phyloP scores from a whole-genome alignment of 2,888 invertebrate species.

The Mellilla xanthometata region DNA sequence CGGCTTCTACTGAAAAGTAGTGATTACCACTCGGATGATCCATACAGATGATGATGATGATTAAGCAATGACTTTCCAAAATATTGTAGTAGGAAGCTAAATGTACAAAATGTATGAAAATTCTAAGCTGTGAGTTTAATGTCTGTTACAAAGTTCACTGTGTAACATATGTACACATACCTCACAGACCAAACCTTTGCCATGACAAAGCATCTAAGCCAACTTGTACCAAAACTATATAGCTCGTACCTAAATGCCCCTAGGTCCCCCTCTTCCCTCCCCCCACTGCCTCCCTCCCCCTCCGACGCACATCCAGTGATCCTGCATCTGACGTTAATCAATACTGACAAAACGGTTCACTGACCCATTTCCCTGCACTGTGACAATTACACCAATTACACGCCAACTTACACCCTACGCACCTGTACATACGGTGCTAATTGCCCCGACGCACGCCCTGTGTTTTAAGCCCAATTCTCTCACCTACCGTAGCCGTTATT shows the following conservation, averaged over 20 bases:
- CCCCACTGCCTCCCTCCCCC: constrained; percentile 9
- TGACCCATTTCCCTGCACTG: constrained; percentile 31
- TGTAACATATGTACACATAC: too few species aligned
- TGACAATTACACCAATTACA: constrained; percentile 40
- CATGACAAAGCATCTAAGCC: too few species aligned
- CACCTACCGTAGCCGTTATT: not conserved
- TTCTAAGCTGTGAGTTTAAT: too few species aligned
- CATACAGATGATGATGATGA: too few species aligned
- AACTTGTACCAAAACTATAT: too few species aligned
- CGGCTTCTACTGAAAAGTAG: too few species aligned
- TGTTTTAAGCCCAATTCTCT: not conserved
- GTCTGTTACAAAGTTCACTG: too few species aligned
- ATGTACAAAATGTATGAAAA: too few species aligned
- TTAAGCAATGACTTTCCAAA: too few species aligned
- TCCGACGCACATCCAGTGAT: constrained; percentile 55
- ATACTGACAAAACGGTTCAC: constrained; percentile 43
- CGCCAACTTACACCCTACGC: constrained; percentile 15
- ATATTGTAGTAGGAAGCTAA: too few species aligned
- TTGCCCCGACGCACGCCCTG: constrained; percentile 1
- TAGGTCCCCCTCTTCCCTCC: not conserved
- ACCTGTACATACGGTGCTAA: constrained; percentile 9
- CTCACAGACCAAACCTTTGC: too few species aligned
- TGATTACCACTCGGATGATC: too few species aligned
- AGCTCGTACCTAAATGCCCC: not conserved
- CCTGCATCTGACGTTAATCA: constrained; percentile 63